phyloP scores from a whole-genome alignment of 2,797 vertebrate genomes.

The Enteromius mattozi region DNA sequence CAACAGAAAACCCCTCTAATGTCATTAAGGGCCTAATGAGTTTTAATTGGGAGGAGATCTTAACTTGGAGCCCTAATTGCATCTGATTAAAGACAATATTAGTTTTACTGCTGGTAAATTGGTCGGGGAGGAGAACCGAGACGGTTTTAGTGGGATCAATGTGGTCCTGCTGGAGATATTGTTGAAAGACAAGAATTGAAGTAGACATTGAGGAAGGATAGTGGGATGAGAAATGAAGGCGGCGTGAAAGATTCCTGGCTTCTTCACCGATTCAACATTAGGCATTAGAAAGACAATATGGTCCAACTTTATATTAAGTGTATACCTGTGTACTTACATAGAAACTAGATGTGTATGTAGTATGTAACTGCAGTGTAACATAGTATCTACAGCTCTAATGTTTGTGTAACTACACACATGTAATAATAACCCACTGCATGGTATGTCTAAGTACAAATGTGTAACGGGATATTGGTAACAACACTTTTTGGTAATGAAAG shows the following conservation, averaged over 20 bases:
- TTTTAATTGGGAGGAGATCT: constrained; percentile 86
- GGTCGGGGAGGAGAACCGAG: constrained; percentile 67
- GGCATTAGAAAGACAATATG: neutral
- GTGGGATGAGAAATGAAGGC: constrained; percentile 49
- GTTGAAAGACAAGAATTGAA: constrained; percentile 56
- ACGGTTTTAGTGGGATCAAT: constrained; percentile 69
- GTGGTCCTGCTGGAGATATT: constrained; percentile 77
- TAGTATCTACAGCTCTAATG: no score
- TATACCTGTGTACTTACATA: no score
- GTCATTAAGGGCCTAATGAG: constrained; percentile 82
- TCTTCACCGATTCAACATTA: neutral
- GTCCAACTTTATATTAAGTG: no score
- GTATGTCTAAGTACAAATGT: no score
- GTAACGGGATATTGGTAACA: no score
- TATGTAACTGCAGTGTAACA: no score
- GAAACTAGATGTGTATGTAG: no score
- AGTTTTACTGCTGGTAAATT: constrained; percentile 82
- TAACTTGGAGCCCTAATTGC: constrained; percentile 84
- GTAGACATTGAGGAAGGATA: constrained; percentile 47
- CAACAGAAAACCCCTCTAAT: constrained; percentile 77
- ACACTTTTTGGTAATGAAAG: no score
- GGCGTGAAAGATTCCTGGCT: neutral
- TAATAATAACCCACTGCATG: no score
- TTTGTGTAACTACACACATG: no score
- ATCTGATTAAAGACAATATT: constrained; percentile 88